These are phyloP conservation scores for Homarus gammarus DNA, from an alignment of 2,888 invertebrate species.

Conservation along the genomic window DNA sequence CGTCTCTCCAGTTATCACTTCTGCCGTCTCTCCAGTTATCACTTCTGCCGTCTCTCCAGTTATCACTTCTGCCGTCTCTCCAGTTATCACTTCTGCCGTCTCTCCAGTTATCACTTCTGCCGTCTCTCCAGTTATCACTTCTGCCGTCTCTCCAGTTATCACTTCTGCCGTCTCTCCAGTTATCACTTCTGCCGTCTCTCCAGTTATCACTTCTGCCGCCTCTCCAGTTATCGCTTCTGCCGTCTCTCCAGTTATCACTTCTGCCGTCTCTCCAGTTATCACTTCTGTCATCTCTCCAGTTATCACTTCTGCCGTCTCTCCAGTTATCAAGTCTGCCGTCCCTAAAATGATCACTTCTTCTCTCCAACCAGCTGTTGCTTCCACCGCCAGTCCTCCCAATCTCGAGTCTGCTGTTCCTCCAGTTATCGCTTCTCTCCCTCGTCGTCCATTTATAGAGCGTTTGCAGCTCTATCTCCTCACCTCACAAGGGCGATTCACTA, in stretches of 20 bases:
- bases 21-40: too few species aligned
- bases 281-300: not conserved
- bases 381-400: too few species aligned
- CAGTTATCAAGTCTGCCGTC: not conserved
- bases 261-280: not conserved
- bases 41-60: too few species aligned
- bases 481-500: conserved; percentile 57
- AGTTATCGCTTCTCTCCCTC: not conserved
- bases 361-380: not conserved
- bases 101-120: too few species aligned
- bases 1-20: too few species aligned
- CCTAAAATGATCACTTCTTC: not conserved
- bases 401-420: not conserved
- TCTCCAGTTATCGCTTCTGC: not conserved
- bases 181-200: too few species aligned
- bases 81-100: too few species aligned
- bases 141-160: too few species aligned
- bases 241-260: not conserved
- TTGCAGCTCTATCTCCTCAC: not conserved
- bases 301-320: not conserved
- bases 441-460: not conserved
- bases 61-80: too few species aligned
- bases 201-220: not conserved
- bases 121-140: too few species aligned
- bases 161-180: too few species aligned